Evolutionary conservation across 2,113 vertebrate species (phyloP), one percentile per base, ranked within the genome.

Genomic region (Emydura subglobosa): DNA sequence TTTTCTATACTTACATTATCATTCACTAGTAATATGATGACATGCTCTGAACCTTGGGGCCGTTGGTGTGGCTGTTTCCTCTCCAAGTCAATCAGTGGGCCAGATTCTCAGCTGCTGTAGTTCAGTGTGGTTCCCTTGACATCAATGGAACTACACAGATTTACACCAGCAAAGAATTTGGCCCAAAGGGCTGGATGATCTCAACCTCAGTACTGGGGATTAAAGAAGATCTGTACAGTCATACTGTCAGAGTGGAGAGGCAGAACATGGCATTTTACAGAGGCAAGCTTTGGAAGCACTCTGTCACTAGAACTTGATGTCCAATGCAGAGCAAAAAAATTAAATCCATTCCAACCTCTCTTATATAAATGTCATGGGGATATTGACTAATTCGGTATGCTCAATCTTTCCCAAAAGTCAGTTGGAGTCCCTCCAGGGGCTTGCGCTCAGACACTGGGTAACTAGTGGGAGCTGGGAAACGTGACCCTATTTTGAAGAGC

Each of bases 81-180:
- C n/a, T 39, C 19, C 68, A 42, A 17, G 10, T 74, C 19, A 74
- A 21, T 74, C 68, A 78, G 22, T 42, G 42, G 25, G 74, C 42
- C 21, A 78, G 9, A 39, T 78, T 42, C 25, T 47, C 39, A 1
- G 24, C 91, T 19, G 3, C 42, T 22, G 42, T 6, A 1, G 3
- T 53, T 50, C 50, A 1, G 0, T 1, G 16, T 78, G 47, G n/a
- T 78, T 49, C 6, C 59, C 49, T 42, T 0, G 1, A 24, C 34
- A 55, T 83, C 7, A 1, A 42, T 50, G 47, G 68, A 89, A 11
- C 24, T 94, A 83, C 11, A 72, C 85, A 39, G 79, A 31, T n/a
- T 86, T 89, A 82, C 11, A 7, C 14, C 24, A n/a, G 24, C 24
- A 27, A n/a, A 21, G 54, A 9, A 34, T 22, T 8, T 21, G 1